Base-by-base conservation (phyloP, 2,797 vertebrate genomes). In the Odontamblyopus rebecca region DNA sequence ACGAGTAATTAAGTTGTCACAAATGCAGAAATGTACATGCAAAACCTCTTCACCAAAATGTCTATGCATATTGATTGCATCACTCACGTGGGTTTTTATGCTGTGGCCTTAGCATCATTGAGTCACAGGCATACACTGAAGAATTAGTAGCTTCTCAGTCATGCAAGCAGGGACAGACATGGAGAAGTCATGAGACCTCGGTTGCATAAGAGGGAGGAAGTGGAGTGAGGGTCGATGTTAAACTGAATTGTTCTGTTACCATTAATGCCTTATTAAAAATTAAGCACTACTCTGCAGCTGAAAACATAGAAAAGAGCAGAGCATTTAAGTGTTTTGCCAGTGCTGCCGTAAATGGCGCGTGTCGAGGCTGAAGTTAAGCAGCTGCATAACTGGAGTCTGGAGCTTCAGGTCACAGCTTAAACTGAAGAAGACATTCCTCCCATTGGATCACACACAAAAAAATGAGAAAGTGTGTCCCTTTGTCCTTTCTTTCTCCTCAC, bases 151-250 rank as follows among this genome's bases (percentile, higher is more conserved):
- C 75, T 66, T 70, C 73, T 35, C n/a, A 75, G 80, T 78, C 83
- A 79, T 80, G 81, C 70, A 62, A 80, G 69, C 53, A 71, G 72
- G 78, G 71, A 86, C 41, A 2, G 84, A 83, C 78, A 75, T 63
- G 50, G 69, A 88, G 54, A 88, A 89, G 83, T 88, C 88, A 90
- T 64, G 77, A 84, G 88, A 88, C 78, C 57, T 76, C 72, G 75
- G 76, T 91, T 91, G 83, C 75, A 67, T 81, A 90, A 92, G 77
- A 80, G 65, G 64, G 82, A 75, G 79, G 56, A 83, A 87, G 80
- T 61, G 71, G 54, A 72, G 70, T 11, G 59, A 76, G 82, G 82
- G 82, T 61, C n/a, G 74, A 82, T 70, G 73, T 87, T 87, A 48
- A 26, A 65, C n/a, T 51, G 26, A 66, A 29, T 66, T 50, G 63